Evolutionary conservation across 2,888 invertebrate species (phyloP).

Genomic region (Amphimallon solstitiale): DNA sequence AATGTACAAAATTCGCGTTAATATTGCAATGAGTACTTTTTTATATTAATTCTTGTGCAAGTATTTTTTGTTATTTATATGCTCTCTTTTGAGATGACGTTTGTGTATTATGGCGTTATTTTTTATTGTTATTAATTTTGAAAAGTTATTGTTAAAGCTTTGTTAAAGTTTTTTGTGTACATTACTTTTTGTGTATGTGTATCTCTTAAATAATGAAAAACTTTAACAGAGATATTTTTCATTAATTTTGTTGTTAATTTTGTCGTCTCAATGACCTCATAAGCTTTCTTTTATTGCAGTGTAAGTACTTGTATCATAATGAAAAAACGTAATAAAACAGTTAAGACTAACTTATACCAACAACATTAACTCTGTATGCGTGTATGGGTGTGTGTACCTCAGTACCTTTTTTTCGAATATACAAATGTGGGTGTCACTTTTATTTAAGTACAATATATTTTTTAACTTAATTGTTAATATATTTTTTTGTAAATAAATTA

Average conservation of each 20-base stretch:
- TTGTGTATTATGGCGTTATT: too few species aligned
- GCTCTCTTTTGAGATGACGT: too few species aligned
- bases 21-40: too few species aligned
- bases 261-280: neutral
- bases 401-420: conserved; percentile 30
- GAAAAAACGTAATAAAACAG: neutral
- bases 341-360: neutral
- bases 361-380: conserved; percentile 1
- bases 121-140: too few species aligned
- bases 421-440: conserved; percentile 45
- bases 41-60: too few species aligned
- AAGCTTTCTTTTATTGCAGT: conserved; percentile 1
- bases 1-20: too few species aligned
- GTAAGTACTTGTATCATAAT: conserved; percentile 17
- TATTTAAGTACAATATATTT: conserved; percentile 53
- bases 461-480: conserved; percentile 50
- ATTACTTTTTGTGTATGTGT: neutral
- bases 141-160: neutral
- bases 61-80: too few species aligned
- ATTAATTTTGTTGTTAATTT: conserved; percentile 7
- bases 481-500: conserved; percentile 53
- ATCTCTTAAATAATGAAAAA: neutral
- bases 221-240: conserved; percentile 4
- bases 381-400: conserved; percentile 23
- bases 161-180: conserved; percentile 10